A percentile compares a stretch with the other conserved stretches of the same genome.
These are phyloP conservation scores for Pseudopodoces humilis DNA, from an alignment of 2,113 vertebrate genomes.

Conservation along the genomic window DNA sequence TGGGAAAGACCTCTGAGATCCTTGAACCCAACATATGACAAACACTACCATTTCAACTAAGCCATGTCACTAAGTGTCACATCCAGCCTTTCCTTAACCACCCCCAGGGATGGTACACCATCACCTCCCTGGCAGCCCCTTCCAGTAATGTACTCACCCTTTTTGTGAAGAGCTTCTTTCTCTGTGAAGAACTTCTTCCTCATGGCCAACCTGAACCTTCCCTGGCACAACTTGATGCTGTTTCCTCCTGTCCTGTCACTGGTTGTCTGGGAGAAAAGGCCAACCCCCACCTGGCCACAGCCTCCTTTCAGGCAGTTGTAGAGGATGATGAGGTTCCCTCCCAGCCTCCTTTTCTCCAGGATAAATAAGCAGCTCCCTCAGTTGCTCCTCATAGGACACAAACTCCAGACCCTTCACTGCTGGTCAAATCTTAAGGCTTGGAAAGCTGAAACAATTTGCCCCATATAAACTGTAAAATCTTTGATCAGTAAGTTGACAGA, in stretches of 20 bases:
- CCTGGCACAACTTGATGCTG: too few relatives aligned
- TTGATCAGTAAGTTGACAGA: background rate
- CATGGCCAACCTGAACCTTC: background rate
- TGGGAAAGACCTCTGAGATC: background rate
- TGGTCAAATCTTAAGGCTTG: background rate
- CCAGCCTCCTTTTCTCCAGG: background rate
- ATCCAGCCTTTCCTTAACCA: background rate
- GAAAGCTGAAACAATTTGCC: background rate
- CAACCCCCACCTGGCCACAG: fast-evolving
- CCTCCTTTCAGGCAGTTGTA: background rate
- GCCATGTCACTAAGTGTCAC: too few relatives aligned
- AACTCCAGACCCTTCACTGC: background rate
- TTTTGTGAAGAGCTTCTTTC: background rate
- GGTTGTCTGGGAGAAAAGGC: background rate
- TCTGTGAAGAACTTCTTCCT: background rate
- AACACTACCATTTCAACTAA: too few relatives aligned
- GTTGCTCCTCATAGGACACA: fast-evolving
- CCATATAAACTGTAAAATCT: background rate
- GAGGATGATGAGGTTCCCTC: too few relatives aligned
- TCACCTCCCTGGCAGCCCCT: background rate
- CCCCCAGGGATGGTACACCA: too few relatives aligned
- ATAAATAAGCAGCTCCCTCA: background rate
- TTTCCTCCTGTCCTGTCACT: background rate
- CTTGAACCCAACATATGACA: too few relatives aligned
- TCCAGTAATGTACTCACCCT: background rate